Percentiles rank a stretch among this genome's conserved stretches.
Conservation (phyloP, 2,888 invertebrate genomes). For the Drosophila affinis region DNA sequence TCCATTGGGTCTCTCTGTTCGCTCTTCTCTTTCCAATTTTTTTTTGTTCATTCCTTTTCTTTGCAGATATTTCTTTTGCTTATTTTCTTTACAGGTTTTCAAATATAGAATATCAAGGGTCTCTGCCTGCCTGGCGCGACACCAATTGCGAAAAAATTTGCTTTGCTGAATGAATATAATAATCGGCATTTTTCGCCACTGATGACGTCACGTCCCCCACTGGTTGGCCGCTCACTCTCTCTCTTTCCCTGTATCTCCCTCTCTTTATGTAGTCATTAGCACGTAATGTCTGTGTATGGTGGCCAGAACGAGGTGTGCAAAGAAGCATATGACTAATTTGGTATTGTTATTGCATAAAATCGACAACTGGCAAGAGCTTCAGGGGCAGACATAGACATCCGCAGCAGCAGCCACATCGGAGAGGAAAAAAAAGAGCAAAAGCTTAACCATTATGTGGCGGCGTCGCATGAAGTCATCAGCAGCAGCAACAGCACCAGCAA, state of each 20-base stretch:
- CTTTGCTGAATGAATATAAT: conserved; percentile 39
- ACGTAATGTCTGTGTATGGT: conserved; percentile 20
- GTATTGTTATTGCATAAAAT: conserved; percentile 74
- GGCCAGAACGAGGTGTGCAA: conserved; percentile 2
- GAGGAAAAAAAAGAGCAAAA: conserved; percentile 7
- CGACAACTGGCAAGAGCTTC: conserved; percentile 14
- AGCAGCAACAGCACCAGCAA: conserved; percentile 21
- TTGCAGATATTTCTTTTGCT: conserved; percentile 37
- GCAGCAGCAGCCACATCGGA: neutral
- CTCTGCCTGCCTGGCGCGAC: conserved; percentile 33
- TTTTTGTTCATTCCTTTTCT: conserved; percentile 44
- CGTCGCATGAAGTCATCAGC: conserved; percentile 75
- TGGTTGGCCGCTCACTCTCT: conserved; percentile 18
- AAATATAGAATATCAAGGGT: conserved; percentile 83
- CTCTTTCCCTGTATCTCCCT: conserved; percentile 2
- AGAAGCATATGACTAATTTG: conserved; percentile 68
- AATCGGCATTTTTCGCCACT: conserved; percentile 35
- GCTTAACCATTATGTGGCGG: conserved; percentile 12
- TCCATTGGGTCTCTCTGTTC: neutral
- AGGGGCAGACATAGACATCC: neutral
- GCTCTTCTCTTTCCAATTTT: conserved; percentile 17
- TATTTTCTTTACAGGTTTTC: conserved; percentile 71
- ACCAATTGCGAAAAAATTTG: conserved; percentile 34
- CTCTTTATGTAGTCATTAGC: conserved; percentile 60
- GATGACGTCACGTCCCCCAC: conserved; percentile 79